Conservation (phyloP, 2,797 vertebrate genomes). For the Cyprinella venusta region DNA sequence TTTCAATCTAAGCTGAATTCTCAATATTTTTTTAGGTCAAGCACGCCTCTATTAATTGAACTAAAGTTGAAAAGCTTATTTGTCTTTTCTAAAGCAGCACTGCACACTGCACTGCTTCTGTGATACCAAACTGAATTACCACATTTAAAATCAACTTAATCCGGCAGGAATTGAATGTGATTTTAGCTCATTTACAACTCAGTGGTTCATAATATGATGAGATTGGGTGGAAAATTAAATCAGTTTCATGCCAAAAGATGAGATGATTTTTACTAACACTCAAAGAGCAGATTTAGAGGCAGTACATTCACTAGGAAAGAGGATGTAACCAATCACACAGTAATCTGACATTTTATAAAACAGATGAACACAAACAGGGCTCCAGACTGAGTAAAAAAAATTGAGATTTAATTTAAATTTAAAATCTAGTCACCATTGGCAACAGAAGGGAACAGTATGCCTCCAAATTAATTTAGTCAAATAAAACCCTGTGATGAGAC, state of each 20-base stretch:
- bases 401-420: not conserved
- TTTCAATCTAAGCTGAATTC: not conserved
- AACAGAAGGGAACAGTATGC: not conserved
- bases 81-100: not conserved
- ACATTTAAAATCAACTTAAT: conserved; percentile 45
- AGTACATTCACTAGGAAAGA: not conserved
- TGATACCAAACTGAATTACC: conserved; percentile 35
- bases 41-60: not conserved
- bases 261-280: conserved; percentile 12
- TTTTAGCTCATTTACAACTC: conserved; percentile 25
- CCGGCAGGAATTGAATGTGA: conserved; percentile 24
- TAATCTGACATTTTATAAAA: conserved; percentile 3
- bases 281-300: conserved; percentile 10
- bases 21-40: not conserved
- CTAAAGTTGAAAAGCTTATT: conserved; percentile 25
- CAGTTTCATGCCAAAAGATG: conserved; percentile 17
- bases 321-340: conserved; percentile 3
- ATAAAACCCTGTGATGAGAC: conserved; percentile 11
- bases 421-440: conserved; percentile 13
- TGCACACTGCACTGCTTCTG: conserved; percentile 15
- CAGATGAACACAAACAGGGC: conserved; percentile 23
- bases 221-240: conserved; percentile 46
- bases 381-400: not conserved
- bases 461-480: not conserved
- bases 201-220: conserved; percentile 24